Percentiles rank a stretch among this genome's conserved stretches.
Conservation (phyloP, 2,797 vertebrate species). For the Urocyon cinereoargenteus region DNA sequence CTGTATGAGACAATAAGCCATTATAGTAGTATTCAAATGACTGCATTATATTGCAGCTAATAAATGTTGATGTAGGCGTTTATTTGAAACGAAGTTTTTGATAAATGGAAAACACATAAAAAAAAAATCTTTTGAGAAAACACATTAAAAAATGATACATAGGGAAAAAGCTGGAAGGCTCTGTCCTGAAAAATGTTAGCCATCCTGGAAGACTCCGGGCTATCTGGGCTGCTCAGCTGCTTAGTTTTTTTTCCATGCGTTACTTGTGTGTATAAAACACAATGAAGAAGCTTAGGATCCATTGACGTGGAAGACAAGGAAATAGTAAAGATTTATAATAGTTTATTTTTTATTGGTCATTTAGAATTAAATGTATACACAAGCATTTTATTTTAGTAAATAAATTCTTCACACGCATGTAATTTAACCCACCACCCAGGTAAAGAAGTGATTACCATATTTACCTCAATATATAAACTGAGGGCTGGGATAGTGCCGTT, state of each 20-base stretch:
- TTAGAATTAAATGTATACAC: not conserved
- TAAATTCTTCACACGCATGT: not conserved
- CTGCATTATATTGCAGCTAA: not conserved
- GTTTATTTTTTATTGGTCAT: not conserved
- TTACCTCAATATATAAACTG: not conserved
- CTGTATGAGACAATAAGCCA: not conserved
- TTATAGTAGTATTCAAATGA: not conserved
- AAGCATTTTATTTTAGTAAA: constrained; percentile 50
- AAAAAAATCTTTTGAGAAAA: not conserved
- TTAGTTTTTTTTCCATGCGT: not conserved
- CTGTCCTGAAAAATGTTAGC: not conserved
- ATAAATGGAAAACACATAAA: not conserved
- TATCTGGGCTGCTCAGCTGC: not conserved
- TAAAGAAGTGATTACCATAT: not conserved
- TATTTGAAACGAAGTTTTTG: constrained; percentile 9
- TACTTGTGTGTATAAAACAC: not conserved
- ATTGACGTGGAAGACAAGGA: not conserved
- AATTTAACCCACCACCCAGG: not conserved
- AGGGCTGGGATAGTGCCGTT: not conserved
- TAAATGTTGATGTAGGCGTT: not conserved
- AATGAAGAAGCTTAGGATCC: not conserved
- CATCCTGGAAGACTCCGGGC: not conserved
- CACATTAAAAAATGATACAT: not conserved
- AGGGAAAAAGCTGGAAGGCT: not conserved
- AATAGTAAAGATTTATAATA: not conserved